These are phyloP conservation scores for Opisthocomus hoazin DNA, from an alignment of 2,113 vertebrate genomes.

Conservation along the genomic window DNA sequence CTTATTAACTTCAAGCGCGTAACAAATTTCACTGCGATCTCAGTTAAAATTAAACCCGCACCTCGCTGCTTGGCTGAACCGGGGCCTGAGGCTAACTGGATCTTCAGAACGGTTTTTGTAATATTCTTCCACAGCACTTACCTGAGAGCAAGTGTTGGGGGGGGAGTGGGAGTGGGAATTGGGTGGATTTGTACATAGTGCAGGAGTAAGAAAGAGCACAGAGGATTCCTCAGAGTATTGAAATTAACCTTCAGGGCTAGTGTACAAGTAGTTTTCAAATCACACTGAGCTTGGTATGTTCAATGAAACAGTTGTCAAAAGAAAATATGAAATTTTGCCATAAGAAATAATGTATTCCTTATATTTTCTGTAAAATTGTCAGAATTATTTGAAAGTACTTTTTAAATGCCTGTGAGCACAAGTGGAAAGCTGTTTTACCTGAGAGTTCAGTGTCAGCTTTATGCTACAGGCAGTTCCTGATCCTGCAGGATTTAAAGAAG, in stretches of 20 bases:
- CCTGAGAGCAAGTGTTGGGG: rapidly evolving
- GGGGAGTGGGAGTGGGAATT: not conserved
- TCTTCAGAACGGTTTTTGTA: rapidly evolving
- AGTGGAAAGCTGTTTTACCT: not conserved
- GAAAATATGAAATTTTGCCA: not conserved
- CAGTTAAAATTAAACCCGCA: not conserved
- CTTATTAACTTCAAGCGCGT: conserved; percentile 1
- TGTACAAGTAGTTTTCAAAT: not conserved
- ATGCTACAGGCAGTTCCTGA: not conserved
- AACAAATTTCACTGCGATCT: not conserved
- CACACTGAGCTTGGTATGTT: not conserved
- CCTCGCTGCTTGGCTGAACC: not conserved
- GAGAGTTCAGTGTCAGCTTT: not conserved
- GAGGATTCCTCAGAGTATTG: not conserved
- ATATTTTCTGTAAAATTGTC: not conserved
- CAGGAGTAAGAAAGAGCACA: not conserved
- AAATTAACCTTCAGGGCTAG: not conserved
- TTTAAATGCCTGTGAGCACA: not conserved
- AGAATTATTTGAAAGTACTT: not conserved
- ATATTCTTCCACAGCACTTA: not conserved
- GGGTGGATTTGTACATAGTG: not conserved
- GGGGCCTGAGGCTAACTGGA: not conserved
- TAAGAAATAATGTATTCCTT: not conserved
- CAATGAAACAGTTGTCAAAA: not conserved
- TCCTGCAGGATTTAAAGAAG: not conserved